These are phyloP conservation scores for Struthidea cinerea DNA, from an alignment of 2,113 vertebrate species.

Conservation along the genomic window DNA sequence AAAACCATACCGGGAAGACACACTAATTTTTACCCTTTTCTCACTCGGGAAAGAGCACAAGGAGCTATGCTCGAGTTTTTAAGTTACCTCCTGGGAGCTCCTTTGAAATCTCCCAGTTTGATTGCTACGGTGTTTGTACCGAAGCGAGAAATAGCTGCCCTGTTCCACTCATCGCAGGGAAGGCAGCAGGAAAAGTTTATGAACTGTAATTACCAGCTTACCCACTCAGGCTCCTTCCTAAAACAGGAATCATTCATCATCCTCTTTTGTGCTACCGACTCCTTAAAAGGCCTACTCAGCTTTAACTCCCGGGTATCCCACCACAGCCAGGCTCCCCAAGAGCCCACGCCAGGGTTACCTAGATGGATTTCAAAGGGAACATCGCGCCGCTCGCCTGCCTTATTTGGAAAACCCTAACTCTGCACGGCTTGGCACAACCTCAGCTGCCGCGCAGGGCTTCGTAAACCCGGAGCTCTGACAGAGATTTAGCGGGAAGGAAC, in stretches of 20 bases:
- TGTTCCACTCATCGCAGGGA: background rate
- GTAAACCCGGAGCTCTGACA: background rate
- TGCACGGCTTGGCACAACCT: background rate
- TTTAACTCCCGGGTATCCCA: background rate
- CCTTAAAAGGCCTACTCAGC: slow-evolving; percentile 52
- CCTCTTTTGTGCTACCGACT: slow-evolving; percentile 26
- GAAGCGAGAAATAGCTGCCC: background rate
- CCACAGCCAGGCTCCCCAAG: background rate
- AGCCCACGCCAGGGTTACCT: slow-evolving; percentile 19
- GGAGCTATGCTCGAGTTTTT: background rate
- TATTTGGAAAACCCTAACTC: slow-evolving; percentile 43
- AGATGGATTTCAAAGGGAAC: background rate
- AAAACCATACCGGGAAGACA: background rate
- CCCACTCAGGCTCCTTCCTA: background rate
- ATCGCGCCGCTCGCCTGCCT: background rate
- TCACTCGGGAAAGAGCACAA: background rate
- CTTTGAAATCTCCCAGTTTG: background rate
- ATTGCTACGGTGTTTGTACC: background rate
- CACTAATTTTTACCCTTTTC: background rate
- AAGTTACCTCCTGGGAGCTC: background rate
- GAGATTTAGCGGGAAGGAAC: background rate
- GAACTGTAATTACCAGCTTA: slow-evolving; percentile 30
- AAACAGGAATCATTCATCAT: slow-evolving; percentile 16
- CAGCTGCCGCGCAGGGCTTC: background rate
- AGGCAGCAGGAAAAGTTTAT: background rate